Conservation (phyloP, 1,140 invertebrate species). For the Drosophila kepulauana region DNA sequence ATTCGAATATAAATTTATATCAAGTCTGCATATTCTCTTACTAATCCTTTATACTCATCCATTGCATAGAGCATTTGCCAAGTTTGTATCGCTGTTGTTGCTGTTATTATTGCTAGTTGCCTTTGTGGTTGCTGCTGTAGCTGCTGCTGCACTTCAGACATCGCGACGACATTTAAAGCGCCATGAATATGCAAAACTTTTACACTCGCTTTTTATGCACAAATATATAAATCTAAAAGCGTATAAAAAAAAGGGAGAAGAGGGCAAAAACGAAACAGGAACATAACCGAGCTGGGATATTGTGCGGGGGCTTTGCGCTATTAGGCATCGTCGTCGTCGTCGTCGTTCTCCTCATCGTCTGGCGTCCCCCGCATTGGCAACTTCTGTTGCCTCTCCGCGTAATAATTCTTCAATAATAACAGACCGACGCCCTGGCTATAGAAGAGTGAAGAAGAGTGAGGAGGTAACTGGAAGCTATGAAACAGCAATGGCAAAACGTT, state of each 20-base stretch:
- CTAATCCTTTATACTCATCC: not conserved
- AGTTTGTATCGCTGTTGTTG: conserved; percentile 41
- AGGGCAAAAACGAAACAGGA: conserved; percentile 10
- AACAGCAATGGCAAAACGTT: conserved; percentile 59
- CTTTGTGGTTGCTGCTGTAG: conserved; percentile 65
- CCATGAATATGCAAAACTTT: conserved; percentile 83
- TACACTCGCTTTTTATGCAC: conserved; percentile 72
- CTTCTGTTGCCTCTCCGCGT: conserved; percentile 62
- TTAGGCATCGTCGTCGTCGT: conserved; percentile 49
- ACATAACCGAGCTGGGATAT: conserved; percentile 55
- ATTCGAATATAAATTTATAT: not conserved
- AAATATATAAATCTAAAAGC: conserved; percentile 68
- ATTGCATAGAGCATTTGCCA: conserved; percentile 41
- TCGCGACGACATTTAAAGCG: conserved; percentile 80
- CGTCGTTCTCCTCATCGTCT: conserved; percentile 8
- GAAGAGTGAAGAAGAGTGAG: not conserved
- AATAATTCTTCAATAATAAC: conserved; percentile 82
- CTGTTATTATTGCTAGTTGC: conserved; percentile 63
- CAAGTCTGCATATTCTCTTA: not conserved
- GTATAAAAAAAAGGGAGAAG: conserved; percentile 15
- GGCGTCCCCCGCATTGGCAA: conserved; percentile 59
- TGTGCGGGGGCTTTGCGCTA: conserved; percentile 54
- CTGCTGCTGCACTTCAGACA: conserved; percentile 71
- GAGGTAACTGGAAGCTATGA: conserved; percentile 2
- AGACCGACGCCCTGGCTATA: conserved; percentile 19